Percentiles rank a stretch among this genome's conserved stretches.
These are phyloP conservation scores for Melanostoma scalare DNA, from an alignment of 2,888 invertebrate species.

Conservation along the genomic window DNA sequence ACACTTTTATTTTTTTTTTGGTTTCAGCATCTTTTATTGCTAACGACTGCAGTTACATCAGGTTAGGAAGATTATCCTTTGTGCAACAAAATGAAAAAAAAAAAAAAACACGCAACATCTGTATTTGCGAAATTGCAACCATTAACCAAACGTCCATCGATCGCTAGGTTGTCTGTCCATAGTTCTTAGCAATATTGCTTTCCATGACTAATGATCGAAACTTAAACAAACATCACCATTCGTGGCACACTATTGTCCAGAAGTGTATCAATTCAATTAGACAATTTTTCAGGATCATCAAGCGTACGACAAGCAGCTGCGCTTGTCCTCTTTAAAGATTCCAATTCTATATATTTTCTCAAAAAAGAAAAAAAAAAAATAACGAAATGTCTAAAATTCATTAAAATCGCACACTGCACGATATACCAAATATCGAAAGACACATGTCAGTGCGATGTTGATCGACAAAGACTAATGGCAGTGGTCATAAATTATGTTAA, in stretches of 20 bases:
- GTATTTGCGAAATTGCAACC: constrained; percentile 42
- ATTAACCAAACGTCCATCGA: constrained; percentile 57
- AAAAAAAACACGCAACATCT: constrained; percentile 7
- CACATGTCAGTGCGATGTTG: constrained; percentile 43
- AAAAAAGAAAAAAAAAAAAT: constrained; percentile 37
- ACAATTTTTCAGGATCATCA: constrained; percentile 57
- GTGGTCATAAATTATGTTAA: constrained; percentile 67
- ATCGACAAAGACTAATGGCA: constrained; percentile 70
- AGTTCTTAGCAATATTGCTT: constrained; percentile 23
- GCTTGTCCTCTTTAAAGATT: constrained; percentile 3
- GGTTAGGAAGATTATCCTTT: neutral
- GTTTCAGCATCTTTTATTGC: neutral
- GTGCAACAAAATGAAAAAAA: neutral
- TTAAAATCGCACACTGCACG: constrained; percentile 51
- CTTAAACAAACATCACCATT: constrained; percentile 68
- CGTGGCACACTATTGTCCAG: constrained; percentile 27
- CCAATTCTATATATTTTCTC: constrained; percentile 48
- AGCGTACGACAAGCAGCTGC: constrained; percentile 48
- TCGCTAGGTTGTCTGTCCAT: neutral
- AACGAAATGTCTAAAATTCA: constrained; percentile 50
- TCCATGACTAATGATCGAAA: constrained; percentile 68
- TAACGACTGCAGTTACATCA: neutral
- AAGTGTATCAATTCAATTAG: constrained; percentile 34
- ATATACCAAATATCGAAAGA: constrained; percentile 75
- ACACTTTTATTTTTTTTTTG: too few relatives aligned